Percentiles rank a stretch among this genome's conserved stretches.
Evolutionary conservation across 2,113 vertebrate genomes (phyloP).

Genomic region (Cyphomyrus plagiostoma): DNA sequence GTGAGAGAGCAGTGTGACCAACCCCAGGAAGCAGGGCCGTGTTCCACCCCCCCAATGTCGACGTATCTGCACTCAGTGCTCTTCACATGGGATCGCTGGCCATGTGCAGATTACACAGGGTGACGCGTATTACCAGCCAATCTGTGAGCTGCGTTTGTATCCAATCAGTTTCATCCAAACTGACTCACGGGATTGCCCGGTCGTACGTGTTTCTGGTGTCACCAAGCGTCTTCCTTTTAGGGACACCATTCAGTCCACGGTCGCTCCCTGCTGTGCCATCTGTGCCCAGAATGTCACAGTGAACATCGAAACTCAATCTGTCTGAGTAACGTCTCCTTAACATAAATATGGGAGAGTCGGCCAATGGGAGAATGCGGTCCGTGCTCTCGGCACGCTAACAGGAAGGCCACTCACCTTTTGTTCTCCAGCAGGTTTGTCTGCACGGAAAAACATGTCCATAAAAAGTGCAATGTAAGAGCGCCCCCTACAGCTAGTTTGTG

Average conservation of each 20-base stretch:
- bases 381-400: not conserved
- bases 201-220: not conserved
- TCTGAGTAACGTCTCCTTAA: not conserved
- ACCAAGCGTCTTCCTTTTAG: not conserved
- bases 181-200: not conserved
- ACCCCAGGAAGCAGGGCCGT: not conserved
- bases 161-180: not conserved
- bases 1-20: not conserved
- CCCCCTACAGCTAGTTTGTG: constrained; percentile 53
- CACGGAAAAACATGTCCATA: not conserved
- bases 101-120: not conserved
- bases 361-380: not conserved
- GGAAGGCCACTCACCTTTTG: not conserved
- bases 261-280: not conserved
- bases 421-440: not conserved
- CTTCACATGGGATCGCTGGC: not conserved
- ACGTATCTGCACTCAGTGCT: not conserved
- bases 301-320: not conserved
- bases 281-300: not conserved
- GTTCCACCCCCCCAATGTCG: not conserved
- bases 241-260: not conserved
- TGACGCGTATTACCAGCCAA: not conserved
- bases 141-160: not conserved
- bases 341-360: not conserved
- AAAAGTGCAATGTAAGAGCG: constrained; percentile 39